phyloP scores from a whole-genome alignment of 1,140 invertebrate genomes.

The Cepaea nemoralis region DNA sequence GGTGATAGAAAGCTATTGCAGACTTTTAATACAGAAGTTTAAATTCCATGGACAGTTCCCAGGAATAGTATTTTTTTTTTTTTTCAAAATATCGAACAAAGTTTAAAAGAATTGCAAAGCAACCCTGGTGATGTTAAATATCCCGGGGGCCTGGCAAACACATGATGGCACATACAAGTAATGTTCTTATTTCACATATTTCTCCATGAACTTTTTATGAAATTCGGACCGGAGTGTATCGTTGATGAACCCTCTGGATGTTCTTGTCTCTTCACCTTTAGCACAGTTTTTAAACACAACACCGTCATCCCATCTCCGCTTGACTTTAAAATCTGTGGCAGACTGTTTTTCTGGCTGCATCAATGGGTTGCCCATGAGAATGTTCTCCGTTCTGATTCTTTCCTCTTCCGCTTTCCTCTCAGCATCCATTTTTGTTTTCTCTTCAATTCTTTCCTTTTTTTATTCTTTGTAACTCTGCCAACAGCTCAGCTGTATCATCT shows the following conservation, averaged over 20 bases:
- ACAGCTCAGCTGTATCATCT: conserved; percentile 92
- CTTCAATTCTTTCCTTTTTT: conserved; percentile 94
- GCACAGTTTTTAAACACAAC: conserved; percentile 99
- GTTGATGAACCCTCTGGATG: conserved; percentile 91
- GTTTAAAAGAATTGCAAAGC: too few relatives aligned
- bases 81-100: too few relatives aligned
- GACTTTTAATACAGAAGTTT: too few relatives aligned
- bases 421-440: conserved; percentile 89
- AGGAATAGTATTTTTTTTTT: too few relatives aligned
- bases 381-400: conserved; percentile 97
- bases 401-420: conserved; percentile 95
- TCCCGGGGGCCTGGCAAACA: not conserved
- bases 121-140: not conserved
- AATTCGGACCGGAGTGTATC: conserved; percentile 98
- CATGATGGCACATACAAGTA: too few relatives aligned
- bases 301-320: conserved; percentile 93
- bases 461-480: conserved; percentile 95
- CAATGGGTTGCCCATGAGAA: conserved; percentile 96
- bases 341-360: conserved; percentile 76
- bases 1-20: too few relatives aligned
- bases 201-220: conserved; percentile 99
- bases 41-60: too few relatives aligned
- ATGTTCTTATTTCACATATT: conserved; percentile 90
- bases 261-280: conserved; percentile 90
- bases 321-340: conserved; percentile 90